Conservation (phyloP, 2,888 invertebrate species). For the Julus scanicus region DNA sequence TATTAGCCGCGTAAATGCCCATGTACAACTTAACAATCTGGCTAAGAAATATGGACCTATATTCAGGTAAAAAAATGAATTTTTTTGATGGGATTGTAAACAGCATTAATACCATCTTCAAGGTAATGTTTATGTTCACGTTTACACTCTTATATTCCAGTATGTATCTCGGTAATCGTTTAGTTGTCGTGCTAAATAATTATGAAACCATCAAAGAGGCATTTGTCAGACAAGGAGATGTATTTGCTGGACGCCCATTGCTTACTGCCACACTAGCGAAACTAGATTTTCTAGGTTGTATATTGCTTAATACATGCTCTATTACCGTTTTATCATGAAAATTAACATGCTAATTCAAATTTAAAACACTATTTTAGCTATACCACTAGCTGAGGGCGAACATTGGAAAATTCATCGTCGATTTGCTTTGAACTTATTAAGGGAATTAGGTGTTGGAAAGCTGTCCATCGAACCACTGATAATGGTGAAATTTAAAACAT, state of each 20-base stretch:
- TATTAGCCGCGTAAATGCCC: too few relatives aligned
- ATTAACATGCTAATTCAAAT: too few relatives aligned
- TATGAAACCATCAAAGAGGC: background rate
- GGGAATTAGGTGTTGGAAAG: constrained; percentile 52
- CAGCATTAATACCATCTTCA: too few relatives aligned
- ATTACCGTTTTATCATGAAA: too few relatives aligned
- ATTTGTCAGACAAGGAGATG: background rate
- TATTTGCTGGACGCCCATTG: background rate
- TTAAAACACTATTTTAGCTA: background rate
- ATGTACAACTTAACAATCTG: too few relatives aligned
- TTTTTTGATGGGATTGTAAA: too few relatives aligned
- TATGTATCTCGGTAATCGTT: background rate
- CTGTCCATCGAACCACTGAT: constrained; percentile 25
- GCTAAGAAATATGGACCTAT: too few relatives aligned
- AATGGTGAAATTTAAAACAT: background rate
- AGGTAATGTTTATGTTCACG: too few relatives aligned
- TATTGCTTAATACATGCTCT: too few relatives aligned
- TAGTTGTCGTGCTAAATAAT: background rate
- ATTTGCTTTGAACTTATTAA: constrained; percentile 39
- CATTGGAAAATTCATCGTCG: constrained; percentile 49
- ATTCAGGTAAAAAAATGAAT: too few relatives aligned
- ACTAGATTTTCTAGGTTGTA: too few relatives aligned
- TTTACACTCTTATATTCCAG: background rate
- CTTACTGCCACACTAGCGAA: too few relatives aligned
- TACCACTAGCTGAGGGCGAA: constrained; percentile 37